phyloP scores from a whole-genome alignment of 2,797 vertebrate species.

The Pseudopleuronectes americanus region DNA sequence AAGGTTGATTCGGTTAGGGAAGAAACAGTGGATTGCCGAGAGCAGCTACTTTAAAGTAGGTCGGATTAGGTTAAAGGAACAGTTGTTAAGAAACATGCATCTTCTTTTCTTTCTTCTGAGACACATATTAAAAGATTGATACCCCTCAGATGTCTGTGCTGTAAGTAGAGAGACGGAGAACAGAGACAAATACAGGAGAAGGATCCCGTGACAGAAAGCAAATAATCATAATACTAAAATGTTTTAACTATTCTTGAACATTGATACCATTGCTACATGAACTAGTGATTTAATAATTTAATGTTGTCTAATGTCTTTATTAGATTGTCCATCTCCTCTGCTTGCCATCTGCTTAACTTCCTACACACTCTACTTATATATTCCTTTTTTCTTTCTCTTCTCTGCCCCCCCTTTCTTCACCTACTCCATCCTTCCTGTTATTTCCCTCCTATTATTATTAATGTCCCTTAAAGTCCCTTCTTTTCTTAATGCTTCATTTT shows the following conservation, averaged over 20 bases:
- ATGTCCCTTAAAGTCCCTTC: neutral
- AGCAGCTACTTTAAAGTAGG: neutral
- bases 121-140: neutral
- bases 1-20: neutral
- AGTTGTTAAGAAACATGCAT: neutral
- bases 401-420: too few relatives aligned
- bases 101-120: neutral
- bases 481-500: neutral
- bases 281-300: neutral
- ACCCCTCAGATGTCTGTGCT: neutral
- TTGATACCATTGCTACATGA: neutral
- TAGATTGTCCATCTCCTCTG: neutral
- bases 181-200: too few relatives aligned
- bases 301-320: neutral
- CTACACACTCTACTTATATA: neutral
- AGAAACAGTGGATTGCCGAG: neutral
- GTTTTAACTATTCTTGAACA: neutral
- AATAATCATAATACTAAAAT: too few relatives aligned
- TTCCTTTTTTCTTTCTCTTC: neutral
- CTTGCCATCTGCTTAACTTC: neutral
- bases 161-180: neutral
- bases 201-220: too few relatives aligned
- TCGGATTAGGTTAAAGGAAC: neutral
- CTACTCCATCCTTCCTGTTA: conserved; percentile 1
- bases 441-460: conserved; percentile 6